Evolutionary conservation across 2,113 vertebrate species (phyloP).

Genomic region (Bungarus multicinctus): DNA sequence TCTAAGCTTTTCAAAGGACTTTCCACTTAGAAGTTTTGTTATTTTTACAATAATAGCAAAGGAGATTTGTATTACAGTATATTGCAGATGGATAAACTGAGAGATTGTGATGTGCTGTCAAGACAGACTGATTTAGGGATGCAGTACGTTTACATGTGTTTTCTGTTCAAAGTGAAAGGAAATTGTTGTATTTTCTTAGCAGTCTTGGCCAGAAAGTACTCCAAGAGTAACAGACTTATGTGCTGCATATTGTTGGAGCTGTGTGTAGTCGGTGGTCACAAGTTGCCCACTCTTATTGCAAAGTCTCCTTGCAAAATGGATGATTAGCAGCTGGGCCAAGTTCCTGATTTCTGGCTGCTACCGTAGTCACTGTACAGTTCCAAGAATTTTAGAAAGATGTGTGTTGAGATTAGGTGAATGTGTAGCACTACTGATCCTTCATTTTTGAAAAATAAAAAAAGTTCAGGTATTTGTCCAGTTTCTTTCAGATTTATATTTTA

Average conservation of each 20-base stretch:
- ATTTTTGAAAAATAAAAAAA: slow-evolving; percentile 42
- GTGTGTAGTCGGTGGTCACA: not conserved
- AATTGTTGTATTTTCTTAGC: not conserved
- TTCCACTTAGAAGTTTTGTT: not conserved
- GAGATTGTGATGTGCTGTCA: not conserved
- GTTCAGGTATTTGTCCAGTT: slow-evolving; percentile 22
- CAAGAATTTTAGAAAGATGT: slow-evolving; percentile 38
- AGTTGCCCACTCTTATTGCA: not conserved
- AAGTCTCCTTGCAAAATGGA: not conserved
- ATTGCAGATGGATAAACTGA: not conserved
- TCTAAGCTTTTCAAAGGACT: not conserved
- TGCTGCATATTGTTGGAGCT: not conserved
- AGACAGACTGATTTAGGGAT: not conserved
- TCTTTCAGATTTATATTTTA: not conserved
- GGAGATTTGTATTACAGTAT: not conserved
- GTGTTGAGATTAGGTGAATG: slow-evolving; percentile 2
- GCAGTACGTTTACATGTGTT: not conserved
- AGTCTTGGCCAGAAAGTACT: not conserved
- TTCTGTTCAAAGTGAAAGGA: not conserved
- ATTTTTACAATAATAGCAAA: too few relatives aligned
- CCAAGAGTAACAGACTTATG: not conserved
- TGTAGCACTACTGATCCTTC: slow-evolving; percentile 22
- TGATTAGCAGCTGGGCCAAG: not conserved
- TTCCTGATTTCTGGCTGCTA: not conserved
- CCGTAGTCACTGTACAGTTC: not conserved